phyloP scores from a whole-genome alignment of 2,888 invertebrate genomes.

The Eucera pruinosa region DNA sequence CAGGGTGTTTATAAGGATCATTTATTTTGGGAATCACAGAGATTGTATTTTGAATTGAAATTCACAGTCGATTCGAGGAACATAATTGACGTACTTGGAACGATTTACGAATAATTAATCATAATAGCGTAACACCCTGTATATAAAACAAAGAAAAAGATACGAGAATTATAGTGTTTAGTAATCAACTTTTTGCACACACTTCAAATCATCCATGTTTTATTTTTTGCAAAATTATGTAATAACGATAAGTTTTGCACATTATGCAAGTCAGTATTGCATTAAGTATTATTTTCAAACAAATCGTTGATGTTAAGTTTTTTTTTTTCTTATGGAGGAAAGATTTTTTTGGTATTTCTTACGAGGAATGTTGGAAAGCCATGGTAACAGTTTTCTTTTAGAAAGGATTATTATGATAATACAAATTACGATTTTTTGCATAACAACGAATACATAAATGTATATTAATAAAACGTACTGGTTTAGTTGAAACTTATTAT shows the following conservation, averaged over 20 bases:
- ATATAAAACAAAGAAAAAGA: slow-evolving; percentile 18
- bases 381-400: slow-evolving; percentile 14
- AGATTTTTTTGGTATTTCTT: slow-evolving; percentile 8
- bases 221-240: slow-evolving; percentile 40
- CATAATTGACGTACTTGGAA: too few species aligned
- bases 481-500: slow-evolving; percentile 33
- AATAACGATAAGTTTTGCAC: slow-evolving; percentile 40
- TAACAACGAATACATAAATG: slow-evolving; percentile 20
- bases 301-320: slow-evolving; percentile 20
- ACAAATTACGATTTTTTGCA: slow-evolving; percentile 19
- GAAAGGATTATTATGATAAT: slow-evolving; percentile 10
- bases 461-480: slow-evolving; percentile 19
- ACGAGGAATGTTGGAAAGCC: slow-evolving; percentile 6
- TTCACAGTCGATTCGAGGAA: too few species aligned
- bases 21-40: too few species aligned
- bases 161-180: slow-evolving; percentile 47
- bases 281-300: slow-evolving; percentile 49
- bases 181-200: slow-evolving; percentile 46
- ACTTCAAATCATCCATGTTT: slow-evolving; percentile 36
- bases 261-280: slow-evolving; percentile 70
- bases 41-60: too few species aligned
- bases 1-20: slow-evolving; percentile 34
- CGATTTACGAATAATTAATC: too few species aligned
- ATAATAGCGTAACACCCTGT: slow-evolving; percentile 48
- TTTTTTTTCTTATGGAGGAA: not conserved